These are phyloP conservation scores for Drosophila tani DNA, from an alignment of 1,140 invertebrate genomes.

Conservation along the genomic window DNA sequence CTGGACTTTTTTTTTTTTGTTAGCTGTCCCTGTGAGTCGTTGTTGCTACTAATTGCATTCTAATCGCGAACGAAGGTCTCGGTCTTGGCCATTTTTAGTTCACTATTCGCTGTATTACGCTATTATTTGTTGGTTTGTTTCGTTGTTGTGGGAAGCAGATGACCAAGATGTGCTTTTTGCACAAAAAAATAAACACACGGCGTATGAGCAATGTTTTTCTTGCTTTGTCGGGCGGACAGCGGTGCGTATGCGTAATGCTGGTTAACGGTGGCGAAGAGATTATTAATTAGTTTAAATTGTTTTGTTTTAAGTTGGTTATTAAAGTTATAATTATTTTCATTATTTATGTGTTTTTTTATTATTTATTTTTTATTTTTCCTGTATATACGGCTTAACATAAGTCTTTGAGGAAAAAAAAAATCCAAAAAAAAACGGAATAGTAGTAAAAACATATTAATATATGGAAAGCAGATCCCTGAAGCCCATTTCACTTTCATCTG, in stretches of 20 bases:
- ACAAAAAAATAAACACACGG: conserved; percentile 12
- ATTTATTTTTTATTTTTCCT: no score
- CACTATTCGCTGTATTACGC: conserved; percentile 20
- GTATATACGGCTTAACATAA: neutral
- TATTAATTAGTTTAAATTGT: neutral
- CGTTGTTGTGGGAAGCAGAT: conserved; percentile 66
- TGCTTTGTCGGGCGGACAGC: conserved; percentile 6
- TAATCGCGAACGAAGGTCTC: conserved; percentile 76
- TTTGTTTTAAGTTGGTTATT: no score
- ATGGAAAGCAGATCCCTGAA: no score
- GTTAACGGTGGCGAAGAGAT: neutral
- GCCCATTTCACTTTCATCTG: conserved; percentile 9
- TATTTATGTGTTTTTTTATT: no score
- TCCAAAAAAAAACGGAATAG: neutral
- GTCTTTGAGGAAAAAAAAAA: neutral
- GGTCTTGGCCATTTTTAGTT: conserved; percentile 67
- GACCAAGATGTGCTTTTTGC: conserved; percentile 72
- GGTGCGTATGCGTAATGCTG: conserved; percentile 15
- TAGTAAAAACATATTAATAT: no score
- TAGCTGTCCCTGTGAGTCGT: conserved; percentile 16
- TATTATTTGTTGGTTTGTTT: conserved; percentile 55
- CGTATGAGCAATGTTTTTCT: conserved; percentile 20
- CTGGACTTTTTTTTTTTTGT: conserved; percentile 40
- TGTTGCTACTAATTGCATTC: conserved; percentile 76
- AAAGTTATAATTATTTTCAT: no score